Conservation (phyloP, 2,797 vertebrate genomes). For the Erethizon dorsatum region DNA sequence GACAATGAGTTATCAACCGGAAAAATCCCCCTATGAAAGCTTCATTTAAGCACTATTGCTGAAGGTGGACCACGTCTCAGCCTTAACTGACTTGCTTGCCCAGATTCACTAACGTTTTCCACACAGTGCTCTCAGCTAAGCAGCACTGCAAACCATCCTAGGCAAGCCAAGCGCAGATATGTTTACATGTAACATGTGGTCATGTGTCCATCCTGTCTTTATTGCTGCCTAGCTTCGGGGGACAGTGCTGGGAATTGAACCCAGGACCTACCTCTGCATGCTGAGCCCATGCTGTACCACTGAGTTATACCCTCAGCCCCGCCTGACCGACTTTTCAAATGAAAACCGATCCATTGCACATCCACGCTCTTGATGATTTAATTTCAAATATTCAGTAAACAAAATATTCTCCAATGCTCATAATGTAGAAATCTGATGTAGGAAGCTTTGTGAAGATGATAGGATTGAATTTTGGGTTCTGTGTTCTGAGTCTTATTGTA, state of each 20-base stretch:
- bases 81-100: too few relatives aligned
- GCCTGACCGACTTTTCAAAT: background rate
- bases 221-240: background rate
- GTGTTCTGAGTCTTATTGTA: background rate
- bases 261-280: background rate
- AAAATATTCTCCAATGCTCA: background rate
- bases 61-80: rapidly evolving
- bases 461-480: background rate
- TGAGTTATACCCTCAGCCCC: background rate
- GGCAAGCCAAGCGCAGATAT: rapidly evolving
- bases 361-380: background rate
- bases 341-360: background rate
- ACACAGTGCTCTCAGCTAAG: background rate
- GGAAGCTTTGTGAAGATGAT: background rate
- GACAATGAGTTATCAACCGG: background rate
- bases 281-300: background rate
- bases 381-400: background rate
- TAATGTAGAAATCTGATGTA: background rate
- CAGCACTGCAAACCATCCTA: too few relatives aligned
- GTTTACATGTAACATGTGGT: background rate
- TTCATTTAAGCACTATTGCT: background rate
- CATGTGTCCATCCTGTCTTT: background rate
- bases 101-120: background rate
- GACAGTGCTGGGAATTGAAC: background rate
- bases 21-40: background rate